A percentile compares a stretch with the other conserved stretches of the same genome.
Evolutionary conservation across 1,140 invertebrate genomes (phyloP).

Genomic region (Drosophila sproati): DNA sequence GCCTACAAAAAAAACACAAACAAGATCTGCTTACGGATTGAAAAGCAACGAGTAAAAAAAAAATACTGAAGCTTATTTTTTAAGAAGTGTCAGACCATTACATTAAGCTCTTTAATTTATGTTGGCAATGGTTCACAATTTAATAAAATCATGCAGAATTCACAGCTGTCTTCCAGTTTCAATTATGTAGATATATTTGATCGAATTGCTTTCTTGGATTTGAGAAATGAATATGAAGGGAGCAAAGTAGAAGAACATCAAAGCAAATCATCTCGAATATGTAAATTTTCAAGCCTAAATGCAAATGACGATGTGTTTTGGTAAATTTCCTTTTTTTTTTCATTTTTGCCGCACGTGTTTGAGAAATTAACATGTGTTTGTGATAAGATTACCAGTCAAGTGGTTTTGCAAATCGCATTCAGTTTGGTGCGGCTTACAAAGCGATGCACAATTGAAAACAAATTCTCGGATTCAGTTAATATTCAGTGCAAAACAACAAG

Average conservation of each 20-base stretch:
- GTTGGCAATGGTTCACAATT: too few species aligned
- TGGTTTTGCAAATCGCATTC: background rate
- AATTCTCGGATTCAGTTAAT: background rate
- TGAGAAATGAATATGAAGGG: too few species aligned
- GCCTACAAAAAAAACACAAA: background rate
- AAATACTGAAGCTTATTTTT: background rate
- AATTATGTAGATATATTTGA: too few species aligned
- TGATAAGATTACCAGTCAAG: conserved; percentile 13
- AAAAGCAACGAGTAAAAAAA: background rate
- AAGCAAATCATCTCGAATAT: background rate
- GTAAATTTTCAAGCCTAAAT: conserved; percentile 28
- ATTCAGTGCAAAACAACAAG: background rate
- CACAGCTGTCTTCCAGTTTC: too few species aligned
- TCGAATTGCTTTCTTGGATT: too few species aligned
- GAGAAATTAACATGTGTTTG: conserved; percentile 53
- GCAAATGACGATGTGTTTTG: conserved; percentile 39
- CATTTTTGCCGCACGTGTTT: conserved; percentile 30
- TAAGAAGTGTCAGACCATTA: too few species aligned
- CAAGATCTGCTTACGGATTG: background rate
- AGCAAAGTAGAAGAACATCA: too few species aligned
- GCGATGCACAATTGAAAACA: background rate
- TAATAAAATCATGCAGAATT: too few species aligned
- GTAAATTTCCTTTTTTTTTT: background rate
- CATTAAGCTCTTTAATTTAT: too few species aligned
- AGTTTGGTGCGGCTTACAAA: conserved; percentile 6